Evolutionary conservation across 1,140 invertebrate genomes (phyloP), one percentile per base, ranked within the genome.

Genomic region (Aricia agestis): DNA sequence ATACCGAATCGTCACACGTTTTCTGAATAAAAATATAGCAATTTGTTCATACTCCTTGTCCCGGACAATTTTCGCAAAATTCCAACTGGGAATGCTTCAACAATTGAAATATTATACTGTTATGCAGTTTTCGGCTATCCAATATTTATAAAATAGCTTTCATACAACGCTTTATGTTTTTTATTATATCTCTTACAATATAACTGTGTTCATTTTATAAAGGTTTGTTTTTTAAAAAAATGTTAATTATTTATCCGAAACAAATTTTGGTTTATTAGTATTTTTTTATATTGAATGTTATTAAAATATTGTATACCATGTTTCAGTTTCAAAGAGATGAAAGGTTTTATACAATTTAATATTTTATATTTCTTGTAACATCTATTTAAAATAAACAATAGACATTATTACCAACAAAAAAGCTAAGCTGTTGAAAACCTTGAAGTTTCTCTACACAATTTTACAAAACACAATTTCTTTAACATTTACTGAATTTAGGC

Each of bases 1-100:
- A 74, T 69, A 76, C 68, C 59, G 72, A 74, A 73, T 77, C 78
- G 74, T 82, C 80, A 80, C 77, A 77, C 78, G 78, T 76, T 69
- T 70, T 61, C 68, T 69, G 76, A 80, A 80, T 78, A 78, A 82
- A 82, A 79, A 82, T 81, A 77, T 75, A 73, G 76, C 76, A 77
- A 80, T 80, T 78, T 77, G 58, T 68, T 72, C 58, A 45, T 66
- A 69, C 45, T 70, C 70, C 68, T 72, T 72, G 74, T 74, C 72
- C 68, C 67, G 57, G 42, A 58, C 75, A 70, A 74, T 74, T 72
- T 70, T 70, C 66, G 74, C 68, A 36, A 59, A 63, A 65, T 66
- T 70, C 74, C 45, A 68, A 74, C 42, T 69, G 73, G 52, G 70
- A 72, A 72, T 77, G 69, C 69, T 69, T 72, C 66, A 41, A 36